Evolutionary conservation across 2,797 vertebrate species (phyloP).

Genomic region (Diplodus sargus): DNA sequence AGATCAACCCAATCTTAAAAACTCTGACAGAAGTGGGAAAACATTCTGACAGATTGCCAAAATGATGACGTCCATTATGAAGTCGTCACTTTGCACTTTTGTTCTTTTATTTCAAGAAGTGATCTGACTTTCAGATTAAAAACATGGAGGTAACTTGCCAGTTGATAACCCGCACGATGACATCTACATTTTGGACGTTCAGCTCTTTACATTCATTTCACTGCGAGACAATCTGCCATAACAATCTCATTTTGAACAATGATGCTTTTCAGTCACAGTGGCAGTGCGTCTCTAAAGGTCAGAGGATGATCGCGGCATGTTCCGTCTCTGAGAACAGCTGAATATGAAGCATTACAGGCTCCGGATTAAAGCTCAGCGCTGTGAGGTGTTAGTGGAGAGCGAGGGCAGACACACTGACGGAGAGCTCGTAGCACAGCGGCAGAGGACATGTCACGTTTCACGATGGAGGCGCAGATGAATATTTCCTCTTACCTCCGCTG

Average conservation of each 20-base stretch:
- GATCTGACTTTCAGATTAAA: neutral
- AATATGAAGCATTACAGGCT: conserved; percentile 2
- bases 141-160: neutral
- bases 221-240: neutral
- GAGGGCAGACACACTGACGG: too few species aligned
- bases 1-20: neutral
- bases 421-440: too few species aligned
- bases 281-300: conserved; percentile 1
- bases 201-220: neutral
- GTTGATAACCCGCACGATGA: neutral
- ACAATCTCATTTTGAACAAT: neutral
- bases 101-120: neutral
- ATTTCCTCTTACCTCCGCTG: conserved; percentile 73
- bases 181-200: neutral
- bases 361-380: neutral
- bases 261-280: neutral
- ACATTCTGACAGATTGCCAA: neutral
- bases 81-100: neutral
- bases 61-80: too few species aligned
- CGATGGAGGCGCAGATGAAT: neutral
- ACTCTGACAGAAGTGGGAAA: neutral
- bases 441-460: neutral
- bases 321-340: conserved; percentile 2
- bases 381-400: neutral
- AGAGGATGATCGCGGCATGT: neutral